Evolutionary conservation across 2,797 vertebrate genomes (phyloP).

Genomic region (Parambassis ranga): DNA sequence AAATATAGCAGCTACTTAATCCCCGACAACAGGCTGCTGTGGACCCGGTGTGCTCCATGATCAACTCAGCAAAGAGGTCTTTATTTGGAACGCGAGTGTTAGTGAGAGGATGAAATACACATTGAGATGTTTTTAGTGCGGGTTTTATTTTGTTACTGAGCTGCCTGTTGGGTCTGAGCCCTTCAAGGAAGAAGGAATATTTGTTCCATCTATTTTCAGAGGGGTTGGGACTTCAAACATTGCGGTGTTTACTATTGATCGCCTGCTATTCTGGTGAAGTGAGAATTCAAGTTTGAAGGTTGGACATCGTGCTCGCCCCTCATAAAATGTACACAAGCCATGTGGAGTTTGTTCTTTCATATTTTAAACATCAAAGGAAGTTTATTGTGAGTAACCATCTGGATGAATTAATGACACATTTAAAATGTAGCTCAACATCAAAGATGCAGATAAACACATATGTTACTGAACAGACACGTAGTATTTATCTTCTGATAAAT

Average conservation of each 20-base stretch:
- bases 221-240: neutral
- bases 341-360: too few relatives aligned
- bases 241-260: slow-evolving; percentile 18
- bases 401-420: too few relatives aligned
- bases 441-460: too few relatives aligned
- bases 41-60: slow-evolving; percentile 40
- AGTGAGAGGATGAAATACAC: neutral
- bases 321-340: too few relatives aligned
- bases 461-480: too few relatives aligned
- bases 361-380: neutral
- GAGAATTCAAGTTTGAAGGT: neutral
- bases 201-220: slow-evolving; percentile 6
- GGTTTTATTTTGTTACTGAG: slow-evolving; percentile 3
- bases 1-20: slow-evolving; percentile 66
- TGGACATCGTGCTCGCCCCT: neutral
- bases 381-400: too few relatives aligned
- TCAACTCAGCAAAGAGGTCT: slow-evolving; percentile 37
- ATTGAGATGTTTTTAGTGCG: neutral
- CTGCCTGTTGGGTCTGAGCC: neutral
- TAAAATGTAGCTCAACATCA: too few relatives aligned
- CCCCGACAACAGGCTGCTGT: slow-evolving; percentile 55
- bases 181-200: neutral
- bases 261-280: neutral
- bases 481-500: too few relatives aligned
- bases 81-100: slow-evolving; percentile 30